Evolutionary conservation across 2,888 invertebrate species (phyloP), one percentile per base, ranked within the genome.

Genomic region (Scaptodrosophila latifasciaeformis): DNA sequence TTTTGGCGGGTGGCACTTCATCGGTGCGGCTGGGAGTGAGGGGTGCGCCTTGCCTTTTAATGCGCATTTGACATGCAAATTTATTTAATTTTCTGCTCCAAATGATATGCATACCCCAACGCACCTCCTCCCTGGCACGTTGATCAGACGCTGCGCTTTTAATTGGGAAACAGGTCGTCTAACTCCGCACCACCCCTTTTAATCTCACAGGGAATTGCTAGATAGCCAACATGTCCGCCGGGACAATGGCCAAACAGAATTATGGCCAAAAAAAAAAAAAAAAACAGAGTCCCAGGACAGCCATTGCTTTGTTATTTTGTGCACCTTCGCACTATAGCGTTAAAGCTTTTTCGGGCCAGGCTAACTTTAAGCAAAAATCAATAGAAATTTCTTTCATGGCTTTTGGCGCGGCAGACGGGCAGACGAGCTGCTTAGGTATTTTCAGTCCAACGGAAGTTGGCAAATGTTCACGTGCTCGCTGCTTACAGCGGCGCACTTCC

Each of bases 11-110:
- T 24, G 24, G 24, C 49, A 43, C 48, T 52, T 51, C 53, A 15
- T 24, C 42, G 24, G 24, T 3, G 24, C 24, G 24, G 24, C 7
- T 24, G 24, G 24, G 24, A n/a, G n/a, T n/a, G n/a, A n/a, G n/a
- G n/a, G n/a, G n/a, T 54, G 49, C 45, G 50, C 27, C 50, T 24
- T 3, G 62, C 64, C 64, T 62, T 54, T 67, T 76, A 71, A 76
- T 74, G 71, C 69, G 74, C 71, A 74, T 76, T 75, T 74, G 70
- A 76, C 74, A 75, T 76, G 75, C 74, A 75, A 76, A 75, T 75
- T 70, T 72, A 72, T 75, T 75, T 74, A 76, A 74, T 74, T 75
- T 75, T 74, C 71, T 75, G 74, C 76, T 76, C 67, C 65, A 61
- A 67, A 67, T 74, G 58, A 45, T 60, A 57, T 49, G 48, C 30